These are phyloP conservation scores for Cydia splendana DNA, from an alignment of 1,140 invertebrate genomes.

Conservation along the genomic window DNA sequence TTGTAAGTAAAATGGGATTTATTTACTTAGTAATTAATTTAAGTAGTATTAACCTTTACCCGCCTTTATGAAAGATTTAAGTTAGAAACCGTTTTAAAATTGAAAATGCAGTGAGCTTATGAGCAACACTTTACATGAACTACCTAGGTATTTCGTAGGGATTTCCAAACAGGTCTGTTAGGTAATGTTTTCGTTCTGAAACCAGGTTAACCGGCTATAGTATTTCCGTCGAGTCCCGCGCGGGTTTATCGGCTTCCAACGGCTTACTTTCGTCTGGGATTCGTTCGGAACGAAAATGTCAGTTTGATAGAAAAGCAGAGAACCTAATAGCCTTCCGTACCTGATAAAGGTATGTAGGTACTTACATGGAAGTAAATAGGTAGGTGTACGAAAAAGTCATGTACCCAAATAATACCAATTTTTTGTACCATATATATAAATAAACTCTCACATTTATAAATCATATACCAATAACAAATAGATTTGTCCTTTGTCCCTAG, in stretches of 20 bases:
- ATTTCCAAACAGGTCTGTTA: not conserved
- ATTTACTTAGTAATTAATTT: no score
- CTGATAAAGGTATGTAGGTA: not conserved
- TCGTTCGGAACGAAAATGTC: not conserved
- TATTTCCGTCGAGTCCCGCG: not conserved
- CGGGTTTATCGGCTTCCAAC: not conserved
- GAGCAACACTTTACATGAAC: no score
- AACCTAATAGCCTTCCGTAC: not conserved
- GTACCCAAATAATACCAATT: not conserved
- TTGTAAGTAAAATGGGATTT: not conserved
- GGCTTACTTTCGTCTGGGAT: conserved; percentile 7
- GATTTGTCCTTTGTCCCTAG: not conserved
- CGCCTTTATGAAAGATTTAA: no score
- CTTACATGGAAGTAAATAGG: not conserved
- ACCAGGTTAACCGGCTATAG: conserved; percentile 13
- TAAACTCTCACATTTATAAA: no score
- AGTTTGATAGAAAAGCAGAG: not conserved
- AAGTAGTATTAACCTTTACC: no score
- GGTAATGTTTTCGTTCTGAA: not conserved
- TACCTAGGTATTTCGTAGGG: not conserved
- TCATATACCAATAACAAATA: no score
- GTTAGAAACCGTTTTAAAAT: no score
- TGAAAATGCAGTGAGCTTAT: no score
- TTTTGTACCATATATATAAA: no score
- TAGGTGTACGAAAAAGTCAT: not conserved